Conservation (phyloP, 2,113 vertebrate species). For the Anoura caudifer region DNA sequence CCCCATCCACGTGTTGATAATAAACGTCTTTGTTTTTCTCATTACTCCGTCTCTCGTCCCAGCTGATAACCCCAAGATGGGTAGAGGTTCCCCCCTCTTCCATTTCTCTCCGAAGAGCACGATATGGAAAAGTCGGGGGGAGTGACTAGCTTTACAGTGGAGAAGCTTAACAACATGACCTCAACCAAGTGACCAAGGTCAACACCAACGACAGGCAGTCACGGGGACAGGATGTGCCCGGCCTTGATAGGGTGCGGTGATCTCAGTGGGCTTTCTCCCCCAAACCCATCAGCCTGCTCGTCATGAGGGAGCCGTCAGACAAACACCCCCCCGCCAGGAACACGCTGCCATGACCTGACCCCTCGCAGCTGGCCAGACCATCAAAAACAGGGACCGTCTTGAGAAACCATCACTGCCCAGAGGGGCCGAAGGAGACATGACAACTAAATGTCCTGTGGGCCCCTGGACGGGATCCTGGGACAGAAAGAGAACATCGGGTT, state of each 20-base stretch:
- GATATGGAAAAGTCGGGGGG: not conserved
- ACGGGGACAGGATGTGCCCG: no score
- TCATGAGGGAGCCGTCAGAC: not conserved
- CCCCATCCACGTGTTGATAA: no score
- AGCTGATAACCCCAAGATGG: not conserved
- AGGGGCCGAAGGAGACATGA: not conserved
- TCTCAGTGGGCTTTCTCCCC: not conserved
- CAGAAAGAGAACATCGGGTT: not conserved
- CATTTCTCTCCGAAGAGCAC: not conserved
- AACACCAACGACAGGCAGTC: not conserved
- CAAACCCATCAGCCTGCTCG: rapidly evolving
- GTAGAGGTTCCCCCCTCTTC: not conserved
- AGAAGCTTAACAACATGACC: not conserved
- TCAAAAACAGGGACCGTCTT: not conserved
- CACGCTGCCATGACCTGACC: not conserved
- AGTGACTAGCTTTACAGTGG: not conserved
- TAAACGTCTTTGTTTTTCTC: not conserved
- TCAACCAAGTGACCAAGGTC: not conserved
- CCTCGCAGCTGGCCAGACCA: not conserved
- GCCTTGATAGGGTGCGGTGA: not conserved
- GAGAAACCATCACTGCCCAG: not conserved
- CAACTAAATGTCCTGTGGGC: no score
- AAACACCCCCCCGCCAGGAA: not conserved
- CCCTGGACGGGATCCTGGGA: not conserved
- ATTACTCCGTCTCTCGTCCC: not conserved